phyloP scores from a whole-genome alignment of 1,140 invertebrate species.

The Protaetia brevitarsis region DNA sequence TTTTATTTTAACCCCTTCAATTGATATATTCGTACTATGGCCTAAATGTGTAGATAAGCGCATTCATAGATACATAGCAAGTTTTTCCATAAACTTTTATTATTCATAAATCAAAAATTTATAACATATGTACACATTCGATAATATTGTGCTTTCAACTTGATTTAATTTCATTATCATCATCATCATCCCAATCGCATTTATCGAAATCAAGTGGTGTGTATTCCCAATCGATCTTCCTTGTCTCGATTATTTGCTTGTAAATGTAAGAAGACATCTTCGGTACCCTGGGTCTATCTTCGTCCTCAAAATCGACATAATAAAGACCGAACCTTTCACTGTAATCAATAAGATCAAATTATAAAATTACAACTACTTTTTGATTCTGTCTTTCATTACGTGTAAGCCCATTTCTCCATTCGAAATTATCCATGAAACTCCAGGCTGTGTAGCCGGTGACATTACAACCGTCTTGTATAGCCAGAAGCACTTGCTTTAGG shows the following conservation, averaged over 20 bases:
- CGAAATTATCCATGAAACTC: constrained; percentile 78
- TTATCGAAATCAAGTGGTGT: background rate
- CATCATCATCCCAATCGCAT: background rate
- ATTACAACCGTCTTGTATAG: constrained; percentile 62
- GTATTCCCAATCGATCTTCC: background rate
- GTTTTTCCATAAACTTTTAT: too few species aligned
- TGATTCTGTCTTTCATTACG: background rate
- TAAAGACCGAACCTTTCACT: constrained; percentile 57
- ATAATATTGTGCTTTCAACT: too few species aligned
- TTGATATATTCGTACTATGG: too few species aligned
- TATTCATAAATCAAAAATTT: too few species aligned
- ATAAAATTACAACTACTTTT: background rate
- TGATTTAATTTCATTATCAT: background rate
- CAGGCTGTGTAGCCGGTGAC: constrained; percentile 67
- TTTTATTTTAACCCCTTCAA: too few species aligned
- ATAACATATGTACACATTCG: too few species aligned
- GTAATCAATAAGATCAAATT: constrained; percentile 30
- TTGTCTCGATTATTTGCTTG: background rate
- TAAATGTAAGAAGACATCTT: constrained; percentile 52
- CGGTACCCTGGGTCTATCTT: constrained; percentile 49
- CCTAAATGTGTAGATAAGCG: too few species aligned
- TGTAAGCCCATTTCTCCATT: constrained; percentile 59
- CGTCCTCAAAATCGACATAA: constrained; percentile 56
- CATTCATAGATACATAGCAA: too few species aligned
- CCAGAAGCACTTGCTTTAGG: constrained; percentile 60